Evolutionary conservation across 2,113 vertebrate species (phyloP).

Genomic region (Pachypanchax playfairii): DNA sequence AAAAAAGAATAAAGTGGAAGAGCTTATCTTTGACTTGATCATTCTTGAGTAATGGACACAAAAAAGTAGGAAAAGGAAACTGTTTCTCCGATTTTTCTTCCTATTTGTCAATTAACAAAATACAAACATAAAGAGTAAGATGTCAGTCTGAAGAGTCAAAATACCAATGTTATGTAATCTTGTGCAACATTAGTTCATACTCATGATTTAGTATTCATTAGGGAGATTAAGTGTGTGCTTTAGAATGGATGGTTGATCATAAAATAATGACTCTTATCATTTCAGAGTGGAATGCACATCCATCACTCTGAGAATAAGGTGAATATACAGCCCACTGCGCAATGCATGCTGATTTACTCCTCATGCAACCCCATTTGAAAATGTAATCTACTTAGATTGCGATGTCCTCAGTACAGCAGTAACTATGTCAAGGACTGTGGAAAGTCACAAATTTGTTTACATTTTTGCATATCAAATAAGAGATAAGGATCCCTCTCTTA

Average conservation of each 20-base stretch:
- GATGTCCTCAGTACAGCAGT: conserved; percentile 33
- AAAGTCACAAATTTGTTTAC: conserved; percentile 57
- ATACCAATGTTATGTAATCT: conserved; percentile 15
- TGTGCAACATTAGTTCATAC: conserved; percentile 8
- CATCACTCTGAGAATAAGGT: conserved; percentile 71
- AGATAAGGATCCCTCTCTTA: conserved; percentile 34
- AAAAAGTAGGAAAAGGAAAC: not conserved
- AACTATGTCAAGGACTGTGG: conserved; percentile 62
- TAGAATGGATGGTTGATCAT: conserved; percentile 76
- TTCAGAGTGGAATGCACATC: conserved; percentile 64
- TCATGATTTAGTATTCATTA: conserved; percentile 51
- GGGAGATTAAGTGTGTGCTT: conserved; percentile 54
- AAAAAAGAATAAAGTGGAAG: conserved; percentile 35
- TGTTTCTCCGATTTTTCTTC: not conserved
- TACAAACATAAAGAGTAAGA: conserved; percentile 20
- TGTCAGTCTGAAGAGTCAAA: conserved; percentile 9
- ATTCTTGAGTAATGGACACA: not conserved
- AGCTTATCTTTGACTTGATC: conserved; percentile 24
- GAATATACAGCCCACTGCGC: conserved; percentile 51
- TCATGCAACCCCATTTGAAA: conserved; percentile 63
- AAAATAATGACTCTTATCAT: conserved; percentile 78
- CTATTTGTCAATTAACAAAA: not conserved
- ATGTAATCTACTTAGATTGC: conserved; percentile 63
- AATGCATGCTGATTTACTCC: conserved; percentile 69
- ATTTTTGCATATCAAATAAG: conserved; percentile 59